phyloP scores from a whole-genome alignment of 2,797 vertebrate genomes.

The Microctenopoma lineatum region DNA sequence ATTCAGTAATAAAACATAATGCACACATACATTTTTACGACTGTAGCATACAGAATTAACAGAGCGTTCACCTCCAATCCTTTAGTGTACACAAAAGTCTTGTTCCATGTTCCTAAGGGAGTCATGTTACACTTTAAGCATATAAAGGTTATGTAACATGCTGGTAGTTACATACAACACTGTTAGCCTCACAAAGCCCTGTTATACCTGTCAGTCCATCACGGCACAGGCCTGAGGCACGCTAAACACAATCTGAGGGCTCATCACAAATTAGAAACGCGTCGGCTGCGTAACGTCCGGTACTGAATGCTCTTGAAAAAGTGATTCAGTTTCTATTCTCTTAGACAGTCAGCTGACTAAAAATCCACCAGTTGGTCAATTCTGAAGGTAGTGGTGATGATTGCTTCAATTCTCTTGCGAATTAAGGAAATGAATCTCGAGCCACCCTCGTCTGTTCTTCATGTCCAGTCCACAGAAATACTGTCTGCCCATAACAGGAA shows the following conservation, averaged over 20 bases:
- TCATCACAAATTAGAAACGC: not conserved
- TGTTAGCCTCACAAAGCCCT: not conserved
- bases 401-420: not conserved
- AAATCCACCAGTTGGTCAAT: not conserved
- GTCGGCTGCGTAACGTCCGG: not conserved
- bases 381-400: not conserved
- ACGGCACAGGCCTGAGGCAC: not conserved
- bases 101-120: not conserved
- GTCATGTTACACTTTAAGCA: not conserved
- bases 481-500: not conserved
- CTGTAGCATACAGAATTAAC: not conserved
- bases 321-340: slow-evolving; percentile 30
- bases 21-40: not conserved
- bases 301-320: not conserved
- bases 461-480: slow-evolving; percentile 9
- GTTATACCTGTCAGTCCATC: not conserved
- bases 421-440: slow-evolving; percentile 13
- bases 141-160: not conserved
- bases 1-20: not conserved
- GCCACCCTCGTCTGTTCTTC: slow-evolving; percentile 12
- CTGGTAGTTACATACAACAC: not conserved
- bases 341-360: not conserved
- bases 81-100: not conserved
- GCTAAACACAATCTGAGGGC: not conserved
- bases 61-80: slow-evolving; percentile 5